Evolutionary conservation across 1,140 invertebrate genomes (phyloP).

Genomic region (Tetramorium parvispinum): DNA sequence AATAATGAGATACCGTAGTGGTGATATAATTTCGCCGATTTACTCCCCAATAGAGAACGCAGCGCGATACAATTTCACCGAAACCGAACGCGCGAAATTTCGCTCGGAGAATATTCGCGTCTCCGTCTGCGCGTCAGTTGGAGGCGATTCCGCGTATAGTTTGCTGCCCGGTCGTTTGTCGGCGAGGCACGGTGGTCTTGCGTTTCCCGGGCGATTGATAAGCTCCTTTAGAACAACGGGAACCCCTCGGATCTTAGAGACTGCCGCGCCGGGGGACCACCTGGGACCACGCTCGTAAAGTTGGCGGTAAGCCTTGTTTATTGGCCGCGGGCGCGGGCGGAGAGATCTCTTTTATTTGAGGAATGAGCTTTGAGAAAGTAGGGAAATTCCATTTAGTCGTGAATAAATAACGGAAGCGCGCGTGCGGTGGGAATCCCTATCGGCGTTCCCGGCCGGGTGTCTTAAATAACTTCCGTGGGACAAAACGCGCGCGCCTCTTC

Average conservation of each 20-base stretch:
- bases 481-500: slow-evolving; percentile 51
- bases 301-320: slow-evolving; percentile 74
- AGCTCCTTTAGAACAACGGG: slow-evolving; percentile 67
- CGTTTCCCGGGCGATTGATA: slow-evolving; percentile 70
- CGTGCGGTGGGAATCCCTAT: slow-evolving; percentile 63
- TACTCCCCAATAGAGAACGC: background rate
- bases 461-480: slow-evolving; percentile 64
- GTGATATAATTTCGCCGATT: slow-evolving; percentile 19
- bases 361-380: slow-evolving; percentile 31
- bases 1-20: slow-evolving; percentile 13
- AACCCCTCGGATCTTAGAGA: slow-evolving; percentile 28
- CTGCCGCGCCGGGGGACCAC: slow-evolving; percentile 44
- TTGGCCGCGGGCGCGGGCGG: slow-evolving; percentile 36
- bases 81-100: slow-evolving; percentile 7
- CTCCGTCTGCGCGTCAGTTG: background rate
- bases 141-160: slow-evolving; percentile 27
- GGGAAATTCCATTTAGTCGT: slow-evolving; percentile 71
- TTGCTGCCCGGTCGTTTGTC: slow-evolving; percentile 62
- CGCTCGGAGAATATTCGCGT: background rate
- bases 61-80: slow-evolving; percentile 12
- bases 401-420: slow-evolving; percentile 70
- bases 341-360: slow-evolving; percentile 71
- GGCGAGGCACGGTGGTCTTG: slow-evolving; percentile 30
- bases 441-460: slow-evolving; percentile 26
- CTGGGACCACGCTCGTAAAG: slow-evolving; percentile 70